Base-by-base conservation (phyloP, 2,888 invertebrate genomes). In the Drosophila cognata region DNA sequence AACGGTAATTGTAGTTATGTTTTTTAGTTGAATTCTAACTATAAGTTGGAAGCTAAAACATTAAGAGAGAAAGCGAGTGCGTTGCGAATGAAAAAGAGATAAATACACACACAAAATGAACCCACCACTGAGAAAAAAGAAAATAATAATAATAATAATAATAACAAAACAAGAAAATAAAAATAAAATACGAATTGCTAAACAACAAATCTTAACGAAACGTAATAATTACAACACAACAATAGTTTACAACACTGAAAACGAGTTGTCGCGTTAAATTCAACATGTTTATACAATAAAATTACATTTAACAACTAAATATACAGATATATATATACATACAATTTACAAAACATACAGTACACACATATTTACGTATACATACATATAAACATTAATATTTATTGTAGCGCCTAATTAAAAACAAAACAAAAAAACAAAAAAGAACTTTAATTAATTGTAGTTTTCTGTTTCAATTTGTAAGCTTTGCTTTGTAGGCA, bases 401-500 rank as follows among this genome's bases (percentile, higher is more conserved):
- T 90, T 88, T 88, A 90, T 88, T 88, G 80, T 89, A 89, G 88
- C 62, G 58, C 50, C 70, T 84, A 89, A 82, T 74, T 74, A 18
- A 71, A 79, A 48, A 51, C 29, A 36, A 62, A 66, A 52, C 16
- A 10, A 5, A 31, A 53, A 68, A 11, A 51, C 8, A 35, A 4
- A 52, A 74, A 50, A 11, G 16, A 57, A 63, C 65, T 72, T 79
- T 64, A 67, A 74, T 71, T 75, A 84, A 77, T 66, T 84, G 70
- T 77, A 77, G 69, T 74, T 58, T 79, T 84, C 60, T 77, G 89
- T 89, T 90, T 83, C 71, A 58, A 60, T 67, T 76, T 77, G 73
- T 88, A 90, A 82, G 87, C 84, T 88, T 87, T 90, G 84, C 87
- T 84, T 79, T 78, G 68, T 85, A 89, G 85, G 89, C 90, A 86